Evolutionary conservation across 1,140 invertebrate genomes (phyloP), one percentile per base, ranked within the genome.

Genomic region (Macrobrachium nipponense): DNA sequence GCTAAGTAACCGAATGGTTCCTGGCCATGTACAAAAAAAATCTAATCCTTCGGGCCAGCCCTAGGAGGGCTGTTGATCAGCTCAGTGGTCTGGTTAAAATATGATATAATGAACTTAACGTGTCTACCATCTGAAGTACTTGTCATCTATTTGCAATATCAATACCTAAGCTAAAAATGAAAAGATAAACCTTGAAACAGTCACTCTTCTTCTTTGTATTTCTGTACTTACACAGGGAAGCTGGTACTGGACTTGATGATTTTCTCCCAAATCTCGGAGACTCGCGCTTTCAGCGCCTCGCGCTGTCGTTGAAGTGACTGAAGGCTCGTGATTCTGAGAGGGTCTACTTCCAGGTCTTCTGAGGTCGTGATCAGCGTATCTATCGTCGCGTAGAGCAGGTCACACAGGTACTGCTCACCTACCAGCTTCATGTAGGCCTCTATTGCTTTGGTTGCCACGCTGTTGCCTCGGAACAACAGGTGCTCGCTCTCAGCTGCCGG

Each of bases 381-480:
- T 2, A 97, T 94, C 83, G 96, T 95, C 27, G 95, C 95, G 70
- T 94, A 93, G 27, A 99, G 92, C 17, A 96, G 97, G 87, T 95
- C 95, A 91, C 94, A 95, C n/a, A 98, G 92, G 91, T 98, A 98
- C 91, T 96, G 95, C 90, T 97, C 96, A n/a, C 97, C 97, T 18
- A 97, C 96, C 17, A 98, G 92, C 92, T 98, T 98, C 91, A 98
- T 94, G 90, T 98, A 98, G 2, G 97, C 96, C 92, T 99, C 98
- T 95, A 98, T 98, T 81, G 97, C 96, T 92, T 99, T 99, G 75
- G 98, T 99, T 77, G 97, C 98, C 89, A 99, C 93, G 61, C 96
- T 98, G 92, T 99, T 99, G n/a, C 98, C 98, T 87, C 96, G 93
- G 91, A 87, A 89, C n/a, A 89, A 76, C 15, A 89, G 64, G 23